Evolutionary conservation across 2,113 vertebrate genomes (phyloP).

Genomic region (Podocnemis expansa): DNA sequence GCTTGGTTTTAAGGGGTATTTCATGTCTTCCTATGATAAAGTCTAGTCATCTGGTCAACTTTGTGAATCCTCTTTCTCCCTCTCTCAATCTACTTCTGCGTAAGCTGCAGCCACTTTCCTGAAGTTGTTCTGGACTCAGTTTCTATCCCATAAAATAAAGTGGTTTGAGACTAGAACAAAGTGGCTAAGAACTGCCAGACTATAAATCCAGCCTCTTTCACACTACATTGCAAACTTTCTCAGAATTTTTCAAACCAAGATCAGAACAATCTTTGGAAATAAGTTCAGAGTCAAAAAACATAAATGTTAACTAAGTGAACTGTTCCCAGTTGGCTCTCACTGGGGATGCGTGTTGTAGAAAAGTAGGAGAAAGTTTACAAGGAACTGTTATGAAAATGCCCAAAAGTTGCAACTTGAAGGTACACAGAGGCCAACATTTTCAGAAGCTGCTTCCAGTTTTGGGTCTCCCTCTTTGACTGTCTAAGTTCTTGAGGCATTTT

Average conservation of each 20-base stretch:
- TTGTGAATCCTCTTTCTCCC: no score
- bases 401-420: not conserved
- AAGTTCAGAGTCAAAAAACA: not conserved
- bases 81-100: no score
- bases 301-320: no score
- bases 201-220: not conserved
- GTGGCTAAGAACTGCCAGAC: no score
- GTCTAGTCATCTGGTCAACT: no score
- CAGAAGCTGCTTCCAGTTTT: not conserved
- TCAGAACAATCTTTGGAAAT: not conserved
- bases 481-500: no score
- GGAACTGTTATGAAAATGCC: not conserved
- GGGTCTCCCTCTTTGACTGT: not conserved
- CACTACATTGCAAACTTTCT: not conserved
- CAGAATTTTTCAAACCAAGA: not conserved
- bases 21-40: no score
- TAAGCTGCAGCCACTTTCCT: not conserved
- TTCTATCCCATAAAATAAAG: no score
- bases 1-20: no score
- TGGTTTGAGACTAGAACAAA: no score
- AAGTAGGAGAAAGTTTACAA: not conserved
- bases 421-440: not conserved
- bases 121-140: no score
- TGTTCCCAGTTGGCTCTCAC: no score
- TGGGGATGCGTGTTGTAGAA: not conserved